Conservation (phyloP, 1,140 invertebrate species). For the Philotrypesis tridentata region DNA sequence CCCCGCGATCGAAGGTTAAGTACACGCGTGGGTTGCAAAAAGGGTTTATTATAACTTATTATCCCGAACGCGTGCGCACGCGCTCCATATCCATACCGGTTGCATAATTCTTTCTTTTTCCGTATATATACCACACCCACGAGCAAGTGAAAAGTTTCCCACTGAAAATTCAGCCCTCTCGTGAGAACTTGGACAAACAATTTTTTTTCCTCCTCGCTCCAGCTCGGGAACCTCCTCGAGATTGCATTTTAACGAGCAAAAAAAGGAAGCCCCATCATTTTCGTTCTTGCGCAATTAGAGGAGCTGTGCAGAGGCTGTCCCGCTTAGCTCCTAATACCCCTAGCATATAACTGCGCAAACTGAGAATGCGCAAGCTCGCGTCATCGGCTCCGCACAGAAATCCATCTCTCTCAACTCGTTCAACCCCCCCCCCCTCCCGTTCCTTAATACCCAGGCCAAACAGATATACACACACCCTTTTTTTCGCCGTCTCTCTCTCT, state of each 20-base stretch:
- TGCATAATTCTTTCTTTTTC: neutral
- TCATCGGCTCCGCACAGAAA: neutral
- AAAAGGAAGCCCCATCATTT: neutral
- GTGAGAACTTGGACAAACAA: neutral
- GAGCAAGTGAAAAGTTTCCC: no score
- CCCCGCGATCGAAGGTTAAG: constrained; percentile 37
- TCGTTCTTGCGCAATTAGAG: neutral
- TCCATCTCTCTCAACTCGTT: constrained; percentile 19
- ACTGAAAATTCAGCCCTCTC: no score
- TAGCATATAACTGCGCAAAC: no score
- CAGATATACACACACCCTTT: constrained; percentile 26
- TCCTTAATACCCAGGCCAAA: constrained; percentile 18
- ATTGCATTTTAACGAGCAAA: constrained; percentile 39
- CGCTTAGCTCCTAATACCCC: constrained; percentile 7
- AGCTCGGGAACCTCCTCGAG: neutral
- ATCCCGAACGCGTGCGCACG: no score
- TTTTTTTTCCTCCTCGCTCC: neutral
- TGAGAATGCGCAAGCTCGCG: neutral
- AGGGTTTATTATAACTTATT: constrained; percentile 27
- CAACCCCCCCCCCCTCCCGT: constrained; percentile 1
- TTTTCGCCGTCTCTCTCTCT: neutral
- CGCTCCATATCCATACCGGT: no score
- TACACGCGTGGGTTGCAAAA: constrained; percentile 4
- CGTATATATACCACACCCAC: no score
- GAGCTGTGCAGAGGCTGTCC: no score